Evolutionary conservation across 2,113 vertebrate genomes (phyloP).

Genomic region (Gasterosteus aculeatus): DNA sequence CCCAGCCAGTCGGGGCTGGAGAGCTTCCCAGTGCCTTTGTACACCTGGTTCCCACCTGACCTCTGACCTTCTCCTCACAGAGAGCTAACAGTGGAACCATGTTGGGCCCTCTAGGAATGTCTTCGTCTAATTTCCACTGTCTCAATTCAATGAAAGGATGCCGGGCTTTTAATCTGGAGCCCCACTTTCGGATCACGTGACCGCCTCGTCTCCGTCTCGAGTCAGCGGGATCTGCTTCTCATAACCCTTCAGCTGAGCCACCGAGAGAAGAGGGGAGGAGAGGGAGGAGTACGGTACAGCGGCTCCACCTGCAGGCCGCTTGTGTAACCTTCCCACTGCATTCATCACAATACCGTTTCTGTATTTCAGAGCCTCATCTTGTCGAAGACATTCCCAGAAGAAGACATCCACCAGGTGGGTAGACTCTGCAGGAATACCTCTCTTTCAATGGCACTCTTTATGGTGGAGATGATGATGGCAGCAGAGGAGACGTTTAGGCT

Average conservation of each 20-base stretch:
- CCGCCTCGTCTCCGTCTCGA: not conserved
- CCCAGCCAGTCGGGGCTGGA: not conserved
- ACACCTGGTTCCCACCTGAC: not conserved
- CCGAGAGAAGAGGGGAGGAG: not conserved
- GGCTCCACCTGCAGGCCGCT: slow-evolving; percentile 28
- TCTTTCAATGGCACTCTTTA: too few species aligned
- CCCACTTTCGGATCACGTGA: not conserved
- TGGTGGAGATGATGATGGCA: too few species aligned
- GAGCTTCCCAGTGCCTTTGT: not conserved
- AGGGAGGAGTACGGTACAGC: slow-evolving; percentile 4
- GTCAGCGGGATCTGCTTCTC: not conserved
- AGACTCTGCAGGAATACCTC: not conserved
- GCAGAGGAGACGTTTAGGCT: not conserved
- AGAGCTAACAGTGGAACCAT: not conserved
- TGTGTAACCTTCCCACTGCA: not conserved
- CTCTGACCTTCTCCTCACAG: not conserved
- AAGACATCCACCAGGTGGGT: slow-evolving; percentile 12
- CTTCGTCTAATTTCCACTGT: not conserved
- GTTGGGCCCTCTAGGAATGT: not conserved
- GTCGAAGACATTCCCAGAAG: slow-evolving; percentile 3
- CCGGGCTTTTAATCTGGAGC: not conserved
- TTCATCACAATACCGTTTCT: not conserved
- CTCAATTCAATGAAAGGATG: not conserved
- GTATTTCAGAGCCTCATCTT: slow-evolving; percentile 14
- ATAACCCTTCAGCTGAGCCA: not conserved